Evolutionary conservation across 2,113 vertebrate genomes (phyloP).

Genomic region (Phalacrocorax aristotelis): DNA sequence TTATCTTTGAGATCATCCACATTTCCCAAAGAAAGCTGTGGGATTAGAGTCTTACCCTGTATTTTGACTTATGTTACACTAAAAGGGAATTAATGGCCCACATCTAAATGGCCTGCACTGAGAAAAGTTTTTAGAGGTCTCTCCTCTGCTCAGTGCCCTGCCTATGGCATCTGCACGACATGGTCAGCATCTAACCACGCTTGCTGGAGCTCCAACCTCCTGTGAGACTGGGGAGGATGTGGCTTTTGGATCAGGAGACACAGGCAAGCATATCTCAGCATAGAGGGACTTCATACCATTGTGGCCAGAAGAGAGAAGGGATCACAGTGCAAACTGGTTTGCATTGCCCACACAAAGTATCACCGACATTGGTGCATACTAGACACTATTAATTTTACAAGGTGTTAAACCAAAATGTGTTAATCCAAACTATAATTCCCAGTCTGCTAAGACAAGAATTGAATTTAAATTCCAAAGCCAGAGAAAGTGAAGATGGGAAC

Average conservation of each 20-base stretch:
- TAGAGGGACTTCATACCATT: neutral
- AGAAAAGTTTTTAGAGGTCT: neutral
- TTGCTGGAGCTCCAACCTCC: neutral
- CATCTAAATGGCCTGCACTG: neutral
- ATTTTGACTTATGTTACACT: neutral
- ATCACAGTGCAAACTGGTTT: neutral
- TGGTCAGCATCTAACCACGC: no score
- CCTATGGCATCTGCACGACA: accelerated
- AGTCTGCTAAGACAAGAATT: neutral
- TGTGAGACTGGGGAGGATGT: neutral
- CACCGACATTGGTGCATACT: neutral
- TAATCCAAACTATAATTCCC: neutral
- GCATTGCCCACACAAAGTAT: neutral
- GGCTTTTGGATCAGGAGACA: neutral
- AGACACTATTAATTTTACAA: neutral
- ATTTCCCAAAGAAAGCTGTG: neutral
- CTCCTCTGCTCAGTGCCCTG: neutral
- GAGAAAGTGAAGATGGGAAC: neutral
- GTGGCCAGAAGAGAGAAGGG: neutral
- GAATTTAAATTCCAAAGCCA: neutral
- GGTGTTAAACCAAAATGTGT: neutral
- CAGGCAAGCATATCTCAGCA: neutral
- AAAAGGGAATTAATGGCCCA: neutral
- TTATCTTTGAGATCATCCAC: neutral
- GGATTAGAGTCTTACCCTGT: neutral